phyloP scores from a whole-genome alignment of 2,888 invertebrate genomes.

The Nomada ruficornis region DNA sequence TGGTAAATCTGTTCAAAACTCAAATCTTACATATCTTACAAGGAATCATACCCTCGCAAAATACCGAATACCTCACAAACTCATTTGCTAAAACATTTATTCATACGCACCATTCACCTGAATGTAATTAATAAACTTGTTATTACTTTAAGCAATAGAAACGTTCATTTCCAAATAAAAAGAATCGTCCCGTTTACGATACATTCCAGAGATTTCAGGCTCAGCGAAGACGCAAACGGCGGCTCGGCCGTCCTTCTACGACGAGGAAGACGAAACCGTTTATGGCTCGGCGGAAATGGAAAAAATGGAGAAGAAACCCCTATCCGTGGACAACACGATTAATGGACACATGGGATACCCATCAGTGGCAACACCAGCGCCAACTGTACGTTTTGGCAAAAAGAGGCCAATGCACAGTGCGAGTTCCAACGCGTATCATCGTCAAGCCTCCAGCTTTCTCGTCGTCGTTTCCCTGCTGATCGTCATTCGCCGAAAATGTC shows the following conservation, averaged over 20 bases:
- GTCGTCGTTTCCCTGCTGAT: conserved; percentile 40
- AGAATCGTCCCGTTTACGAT: not conserved
- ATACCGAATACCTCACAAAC: too few relatives aligned
- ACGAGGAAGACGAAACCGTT: conserved; percentile 88
- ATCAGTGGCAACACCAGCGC: conserved; percentile 69
- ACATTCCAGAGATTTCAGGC: conserved; percentile 90
- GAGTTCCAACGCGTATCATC: conserved; percentile 44
- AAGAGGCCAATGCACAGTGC: conserved; percentile 69
- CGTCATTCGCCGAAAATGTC: conserved; percentile 37
- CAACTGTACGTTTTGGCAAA: conserved; percentile 75
- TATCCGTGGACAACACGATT: conserved; percentile 79
- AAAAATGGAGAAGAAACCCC: conserved; percentile 74
- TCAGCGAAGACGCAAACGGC: conserved; percentile 85
- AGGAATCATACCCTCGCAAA: too few relatives aligned
- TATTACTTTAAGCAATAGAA: not conserved
- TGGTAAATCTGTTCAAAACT: too few relatives aligned
- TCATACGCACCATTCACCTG: too few relatives aligned
- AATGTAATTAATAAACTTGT: too few relatives aligned
- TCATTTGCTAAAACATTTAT: too few relatives aligned
- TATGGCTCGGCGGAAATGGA: conserved; percentile 77
- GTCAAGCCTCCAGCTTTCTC: not conserved
- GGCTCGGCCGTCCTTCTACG: conserved; percentile 87
- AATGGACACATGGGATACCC: conserved; percentile 78
- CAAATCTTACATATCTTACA: too few relatives aligned
- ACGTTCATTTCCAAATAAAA: not conserved